phyloP scores from a whole-genome alignment of 2,113 vertebrate species.

The Eretmochelys imbricata region DNA sequence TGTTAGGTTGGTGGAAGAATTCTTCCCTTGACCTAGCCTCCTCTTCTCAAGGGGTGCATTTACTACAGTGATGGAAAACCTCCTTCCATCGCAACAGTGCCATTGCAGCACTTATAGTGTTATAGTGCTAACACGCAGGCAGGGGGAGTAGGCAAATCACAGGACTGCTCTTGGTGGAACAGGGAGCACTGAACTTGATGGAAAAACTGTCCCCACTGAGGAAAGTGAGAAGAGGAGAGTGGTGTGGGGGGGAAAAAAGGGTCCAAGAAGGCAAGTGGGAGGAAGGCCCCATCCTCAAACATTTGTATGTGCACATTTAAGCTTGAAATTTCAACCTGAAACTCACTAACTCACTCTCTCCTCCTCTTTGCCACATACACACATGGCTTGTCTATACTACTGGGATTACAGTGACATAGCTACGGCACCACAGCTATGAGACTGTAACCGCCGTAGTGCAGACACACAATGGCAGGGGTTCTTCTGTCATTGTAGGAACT shows the following conservation, averaged over 20 bases:
- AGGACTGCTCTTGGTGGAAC: neutral
- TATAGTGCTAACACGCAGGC: rapidly evolving
- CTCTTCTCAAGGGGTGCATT: neutral
- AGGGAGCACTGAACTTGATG: neutral
- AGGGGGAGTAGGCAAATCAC: neutral
- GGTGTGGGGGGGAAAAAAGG: neutral
- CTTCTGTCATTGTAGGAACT: neutral
- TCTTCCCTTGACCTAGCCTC: too few species aligned
- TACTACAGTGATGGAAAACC: neutral
- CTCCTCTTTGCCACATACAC: too few species aligned
- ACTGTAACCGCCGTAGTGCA: too few species aligned
- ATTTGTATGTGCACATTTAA: neutral
- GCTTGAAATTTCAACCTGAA: neutral
- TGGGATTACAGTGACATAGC: too few species aligned
- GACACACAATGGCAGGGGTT: too few species aligned
- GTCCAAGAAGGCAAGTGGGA: neutral
- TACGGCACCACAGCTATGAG: too few species aligned
- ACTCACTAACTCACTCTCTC: neutral
- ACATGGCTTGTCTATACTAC: too few species aligned
- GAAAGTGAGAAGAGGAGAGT: neutral
- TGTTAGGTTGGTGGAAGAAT: neutral
- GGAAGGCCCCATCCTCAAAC: neutral
- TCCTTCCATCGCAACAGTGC: too few species aligned
- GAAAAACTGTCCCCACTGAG: neutral
- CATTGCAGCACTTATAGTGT: too few species aligned